These are phyloP conservation scores for Acropternis orthonyx DNA, from an alignment of 2,797 vertebrate species.

Conservation along the genomic window DNA sequence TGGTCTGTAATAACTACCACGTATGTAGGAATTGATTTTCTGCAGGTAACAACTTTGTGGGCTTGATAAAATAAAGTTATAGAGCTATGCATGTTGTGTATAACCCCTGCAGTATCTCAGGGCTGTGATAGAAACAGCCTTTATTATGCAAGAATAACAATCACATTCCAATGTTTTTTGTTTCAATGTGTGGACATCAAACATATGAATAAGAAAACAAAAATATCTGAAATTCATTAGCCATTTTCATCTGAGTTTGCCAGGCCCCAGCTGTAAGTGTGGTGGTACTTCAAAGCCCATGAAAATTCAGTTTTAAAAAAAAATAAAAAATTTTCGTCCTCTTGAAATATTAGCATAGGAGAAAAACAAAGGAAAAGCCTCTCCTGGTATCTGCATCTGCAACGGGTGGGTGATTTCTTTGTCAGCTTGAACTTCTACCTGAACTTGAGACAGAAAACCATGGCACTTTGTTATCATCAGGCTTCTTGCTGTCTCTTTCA, in stretches of 20 bases:
- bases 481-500: background rate
- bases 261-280: background rate
- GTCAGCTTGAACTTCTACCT: background rate
- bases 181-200: slow-evolving; percentile 9
- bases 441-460: background rate
- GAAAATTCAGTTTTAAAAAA: background rate
- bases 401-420: background rate
- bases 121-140: background rate
- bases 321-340: background rate
- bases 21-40: slow-evolving; percentile 31
- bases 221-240: slow-evolving; percentile 17
- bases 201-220: background rate
- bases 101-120: background rate
- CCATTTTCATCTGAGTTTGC: background rate
- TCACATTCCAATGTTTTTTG: background rate
- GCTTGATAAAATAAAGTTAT: background rate
- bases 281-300: slow-evolving; percentile 29
- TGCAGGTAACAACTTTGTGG: background rate
- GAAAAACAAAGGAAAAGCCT: background rate
- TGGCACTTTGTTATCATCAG: background rate
- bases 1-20: background rate
- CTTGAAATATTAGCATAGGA: slow-evolving; percentile 4
- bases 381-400: background rate
- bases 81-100: background rate
- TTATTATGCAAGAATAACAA: background rate